Base-by-base conservation (phyloP, 2,888 invertebrate species). In the Zele albiditarsus region DNA sequence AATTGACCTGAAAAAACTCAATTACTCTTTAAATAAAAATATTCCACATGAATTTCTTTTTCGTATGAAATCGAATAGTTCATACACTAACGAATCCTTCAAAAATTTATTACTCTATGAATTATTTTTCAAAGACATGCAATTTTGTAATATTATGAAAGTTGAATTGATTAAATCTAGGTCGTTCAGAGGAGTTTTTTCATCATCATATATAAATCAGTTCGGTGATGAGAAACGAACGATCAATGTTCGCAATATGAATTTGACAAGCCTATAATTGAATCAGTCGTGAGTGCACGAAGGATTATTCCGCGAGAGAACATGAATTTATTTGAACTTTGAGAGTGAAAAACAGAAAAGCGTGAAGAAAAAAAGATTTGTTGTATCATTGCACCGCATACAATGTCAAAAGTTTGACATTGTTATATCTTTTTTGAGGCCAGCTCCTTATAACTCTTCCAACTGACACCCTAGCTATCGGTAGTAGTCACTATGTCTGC, bases 391-490 rank as follows among this genome's bases (percentile, higher is more conserved):
- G 2, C 16, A n/a, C 46, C 3, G 4, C n/a, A 46, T 46, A 46
- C n/a, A 46, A 3, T 1, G 8, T 46, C 6, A n/a, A n/a, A 46
- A 46, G n/a, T 46, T 46, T 5, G 46, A n/a, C 46, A 46, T 14
- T 6, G 46, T 60, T 60, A 60, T 28, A 31, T 46, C 16, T 31
- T 62, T 68, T 25, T 53, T 27, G 46, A 53, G 27, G 46, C 68
- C 68, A 68, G 46, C 49, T 68, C 68, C 31, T 68, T 46, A 38
- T 38, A 53, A 49, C n/a, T 68, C 68, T 28, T 49, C 49, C 53
- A 12, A 28, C 62, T 53, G 25, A 53, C 53, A 68, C 68, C 68
- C 49, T 5, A 46, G n/a, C 46, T 49, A 27, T 53, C 53, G 53
- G 53, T 46, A 28, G 46, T 49, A 33, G 63, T 49, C 68, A 68